These are phyloP conservation scores for Trinorchestia longiramus DNA, from an alignment of 1,140 invertebrate genomes.

Conservation along the genomic window DNA sequence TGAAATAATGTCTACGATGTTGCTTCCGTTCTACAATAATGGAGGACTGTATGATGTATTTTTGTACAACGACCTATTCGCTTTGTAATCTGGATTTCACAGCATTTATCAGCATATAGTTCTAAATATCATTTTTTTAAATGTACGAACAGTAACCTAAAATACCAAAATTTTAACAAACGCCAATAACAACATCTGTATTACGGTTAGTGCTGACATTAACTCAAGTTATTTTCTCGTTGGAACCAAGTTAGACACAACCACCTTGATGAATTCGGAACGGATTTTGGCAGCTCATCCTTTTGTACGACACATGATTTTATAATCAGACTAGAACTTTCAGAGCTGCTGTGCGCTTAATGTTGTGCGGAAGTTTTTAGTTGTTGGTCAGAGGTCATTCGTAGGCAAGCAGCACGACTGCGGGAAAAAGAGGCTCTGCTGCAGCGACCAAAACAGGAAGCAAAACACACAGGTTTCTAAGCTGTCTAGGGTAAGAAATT, in stretches of 20 bases:
- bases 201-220: background rate
- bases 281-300: background rate
- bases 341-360: background rate
- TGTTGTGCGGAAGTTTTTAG: slow-evolving; percentile 7
- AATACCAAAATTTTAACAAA: background rate
- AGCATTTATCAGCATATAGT: too few species aligned
- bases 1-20: too few species aligned
- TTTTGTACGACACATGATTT: background rate
- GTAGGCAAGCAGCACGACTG: background rate
- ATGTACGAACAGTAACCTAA: background rate
- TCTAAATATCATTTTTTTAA: background rate
- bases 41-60: too few species aligned
- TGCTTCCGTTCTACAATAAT: too few species aligned
- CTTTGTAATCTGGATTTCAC: too few species aligned
- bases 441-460: background rate
- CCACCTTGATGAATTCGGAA: background rate
- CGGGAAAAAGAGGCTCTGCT: background rate
- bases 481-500: background rate
- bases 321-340: slow-evolving; percentile 2
- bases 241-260: background rate
- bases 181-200: background rate
- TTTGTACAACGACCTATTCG: too few species aligned
- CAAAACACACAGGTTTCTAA: background rate
- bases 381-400: background rate
- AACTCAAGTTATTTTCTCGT: background rate